Evolutionary conservation across 2,113 vertebrate species (phyloP), one percentile per base, ranked within the genome.

Genomic region (Chauna torquata): DNA sequence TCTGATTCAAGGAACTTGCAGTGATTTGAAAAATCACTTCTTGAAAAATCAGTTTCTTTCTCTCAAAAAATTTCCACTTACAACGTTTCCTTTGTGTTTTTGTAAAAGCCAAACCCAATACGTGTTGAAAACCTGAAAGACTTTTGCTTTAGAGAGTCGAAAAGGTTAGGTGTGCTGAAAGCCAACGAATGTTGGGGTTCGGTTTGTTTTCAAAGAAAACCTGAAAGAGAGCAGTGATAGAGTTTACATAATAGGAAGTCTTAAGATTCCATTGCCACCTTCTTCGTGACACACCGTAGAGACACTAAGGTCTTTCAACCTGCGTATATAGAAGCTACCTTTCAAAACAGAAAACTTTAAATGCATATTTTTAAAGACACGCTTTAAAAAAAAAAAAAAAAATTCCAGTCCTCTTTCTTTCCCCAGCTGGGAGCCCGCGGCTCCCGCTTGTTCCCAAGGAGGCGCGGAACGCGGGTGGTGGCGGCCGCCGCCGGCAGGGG

Each of bases 401-500:
- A 12, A 16, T 25, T 44, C n/a, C n/a, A n/a, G n/a, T n/a, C n/a
- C n/a, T n/a, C n/a, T n/a, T n/a, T n/a, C n/a, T n/a, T n/a, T n/a
- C n/a, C n/a, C n/a, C n/a, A n/a, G 10, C 25, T 3, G 8, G 8
- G 0, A 64, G 22, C 44, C 22, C 13, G n/a, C 8, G 19, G n/a
- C 8, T 7, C 22, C n/a, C 13, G 22, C n/a, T 61, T 11, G 12
- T 23, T 61, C 20, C 7, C 22, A 24, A 24, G n/a, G 58, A 20
- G 24, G 58, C 8, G 58, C n/a, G 17, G 45, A 47, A 12, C 17
- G 12, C 12, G 11, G 52, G 15, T 15, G 52, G 17, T 4, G 0
- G 61, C 12, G 5, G 84, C 40, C 2, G 23, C 40, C 22, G 72
- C 96, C 97, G 50, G 80, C 90, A 97, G 98, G 88, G 97, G 98